Evolutionary conservation across 2,113 vertebrate genomes (phyloP), one percentile per base, ranked within the genome.

Genomic region (Poeciliopsis retropinna): DNA sequence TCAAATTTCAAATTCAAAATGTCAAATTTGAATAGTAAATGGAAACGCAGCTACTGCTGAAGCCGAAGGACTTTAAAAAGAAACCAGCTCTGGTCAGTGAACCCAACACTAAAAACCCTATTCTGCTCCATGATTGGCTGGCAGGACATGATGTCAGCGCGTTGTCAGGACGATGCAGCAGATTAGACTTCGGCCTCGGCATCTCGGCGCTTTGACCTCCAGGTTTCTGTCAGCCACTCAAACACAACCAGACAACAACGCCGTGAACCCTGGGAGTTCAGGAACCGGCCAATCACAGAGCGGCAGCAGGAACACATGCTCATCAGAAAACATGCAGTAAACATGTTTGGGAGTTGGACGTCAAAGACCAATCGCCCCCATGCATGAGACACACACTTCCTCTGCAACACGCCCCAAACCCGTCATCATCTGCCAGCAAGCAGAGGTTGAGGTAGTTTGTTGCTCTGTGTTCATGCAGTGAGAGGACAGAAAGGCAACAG

Each of bases 121-220:
- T 10, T 61, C 22, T 57, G 63, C 22, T 25, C 31, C 19, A 39
- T 5, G 1, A 54, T 22, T n/a, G 29, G 32, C 61, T 12, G 22
- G 60, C 0, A 5, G 1, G 1, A 0, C 8, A 27, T 60, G 67
- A 77, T 27, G 67, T 64, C 61, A 64, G 64, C 51, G 22, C 2
- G 9, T 25, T n/a, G 51, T n/a, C 25, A 57, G 57, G 57, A 0
- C 25, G 67, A 76, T 2, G 27, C n/a, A 34, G 60, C 39, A 30
- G 60, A 27, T n/a, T 30, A 28, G 63, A 41, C 39, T 69, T 51
- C 37, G 30, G 47, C 39, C 74, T 69, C 31, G 29, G 41, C 60
- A 54, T 6, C 0, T 3, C 34, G 31, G 34, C 60, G 60, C 64
- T n/a, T 19, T 37, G 60, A 70, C 0, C 25, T 19, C 1, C 9